Evolutionary conservation across 2,888 invertebrate species (phyloP), one percentile per base, ranked within the genome.

Genomic region (Aphodius granarius): DNA sequence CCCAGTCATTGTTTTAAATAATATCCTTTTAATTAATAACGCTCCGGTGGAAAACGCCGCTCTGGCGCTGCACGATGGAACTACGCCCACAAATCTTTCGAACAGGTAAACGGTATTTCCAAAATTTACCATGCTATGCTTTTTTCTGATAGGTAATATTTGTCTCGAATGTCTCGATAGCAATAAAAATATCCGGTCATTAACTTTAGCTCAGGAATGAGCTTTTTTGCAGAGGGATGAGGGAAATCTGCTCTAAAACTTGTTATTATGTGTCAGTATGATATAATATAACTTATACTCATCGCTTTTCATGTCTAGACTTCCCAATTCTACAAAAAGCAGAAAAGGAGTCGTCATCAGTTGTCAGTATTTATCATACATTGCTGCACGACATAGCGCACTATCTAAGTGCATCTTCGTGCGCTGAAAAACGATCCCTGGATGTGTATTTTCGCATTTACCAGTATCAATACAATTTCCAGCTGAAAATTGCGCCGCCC

Each of bases 1-100:
- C 66, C 63, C 17, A 16, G 75, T 75, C 75, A 75, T 63, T 66
- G 66, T 75, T 75, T 75, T 75, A 75, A 75, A 75, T 75, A 75
- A 43, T 43, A 43, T 43, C 43, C 43, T 43, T 43, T 43, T 43
- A 43, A 43, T 43, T 43, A 43, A 43, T 43, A 43, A 43, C 43
- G 43, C 43, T 43, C n/a, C n/a, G 43, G 13, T 43, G 43, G 43
- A 43, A 43, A 43, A 0, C 43, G 1, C 43, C 43, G 43, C 13
- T n/a, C n/a, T 43, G 43, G 13, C 6, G 43, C 43, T 43, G 1
- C 9, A 43, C 13, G 43, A 6, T 43, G 43, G n/a, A 43, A 13
- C 1, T 43, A 1, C 43, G 43, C 43, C 43, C 43, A 43, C 43
- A 43, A 43, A 43, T 43, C 43, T 43, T 43, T 43, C 43, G 43